These are phyloP conservation scores for Neodon shergylaensis DNA, from an alignment of 2,113 vertebrate species.

Conservation along the genomic window DNA sequence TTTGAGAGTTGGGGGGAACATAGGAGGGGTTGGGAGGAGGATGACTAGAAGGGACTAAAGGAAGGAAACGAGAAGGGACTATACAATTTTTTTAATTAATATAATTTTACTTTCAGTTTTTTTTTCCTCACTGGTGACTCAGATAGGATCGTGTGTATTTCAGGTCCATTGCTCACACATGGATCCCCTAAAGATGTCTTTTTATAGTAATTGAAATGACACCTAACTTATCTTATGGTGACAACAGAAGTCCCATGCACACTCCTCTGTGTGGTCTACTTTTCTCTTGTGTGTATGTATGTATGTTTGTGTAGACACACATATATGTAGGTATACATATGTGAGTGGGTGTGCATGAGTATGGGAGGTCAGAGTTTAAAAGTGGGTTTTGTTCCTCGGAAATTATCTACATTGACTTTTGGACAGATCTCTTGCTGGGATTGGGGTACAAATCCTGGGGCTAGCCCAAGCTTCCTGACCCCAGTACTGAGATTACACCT, in stretches of 20 bases:
- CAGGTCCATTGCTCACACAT: background rate
- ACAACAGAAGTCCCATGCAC: background rate
- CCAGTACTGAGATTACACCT: background rate
- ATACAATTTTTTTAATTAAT: slow-evolving; percentile 18
- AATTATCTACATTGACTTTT: background rate
- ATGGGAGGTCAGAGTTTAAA: background rate
- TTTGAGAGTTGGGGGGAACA: background rate
- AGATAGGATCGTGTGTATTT: background rate
- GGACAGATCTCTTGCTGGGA: background rate
- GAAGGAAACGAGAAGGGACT: background rate
- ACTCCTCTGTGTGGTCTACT: background rate
- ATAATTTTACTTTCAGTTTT: background rate
- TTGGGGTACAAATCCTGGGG: background rate
- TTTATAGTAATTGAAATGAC: background rate
- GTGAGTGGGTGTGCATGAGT: background rate
- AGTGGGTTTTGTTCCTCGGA: background rate
- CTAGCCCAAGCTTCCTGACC: background rate
- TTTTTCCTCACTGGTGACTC: background rate
- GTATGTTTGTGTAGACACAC: background rate
- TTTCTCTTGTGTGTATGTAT: background rate
- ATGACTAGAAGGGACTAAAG: too few relatives aligned
- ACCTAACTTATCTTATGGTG: background rate
- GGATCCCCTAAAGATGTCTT: background rate
- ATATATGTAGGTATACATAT: background rate
- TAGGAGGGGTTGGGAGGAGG: background rate